Evolutionary conservation across 1,140 invertebrate species (phyloP).

Genomic region (Nebria ingens): DNA sequence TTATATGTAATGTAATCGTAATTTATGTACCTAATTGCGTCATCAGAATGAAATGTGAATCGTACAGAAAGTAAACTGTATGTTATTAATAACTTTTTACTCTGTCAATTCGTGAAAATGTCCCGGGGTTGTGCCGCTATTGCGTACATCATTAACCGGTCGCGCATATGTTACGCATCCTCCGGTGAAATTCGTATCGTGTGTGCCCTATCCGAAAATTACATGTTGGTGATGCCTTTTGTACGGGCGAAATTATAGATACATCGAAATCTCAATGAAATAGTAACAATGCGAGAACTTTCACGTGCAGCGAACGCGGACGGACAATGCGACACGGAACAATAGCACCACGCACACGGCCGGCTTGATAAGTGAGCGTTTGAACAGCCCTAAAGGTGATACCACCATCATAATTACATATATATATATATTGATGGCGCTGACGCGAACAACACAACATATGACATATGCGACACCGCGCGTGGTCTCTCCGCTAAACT

Average conservation of each 20-base stretch:
- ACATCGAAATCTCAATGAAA: not conserved
- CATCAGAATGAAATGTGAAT: not conserved
- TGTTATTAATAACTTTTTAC: not conserved
- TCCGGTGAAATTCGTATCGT: not conserved
- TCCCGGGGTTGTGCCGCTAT: too few relatives aligned
- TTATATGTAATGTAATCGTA: too few relatives aligned
- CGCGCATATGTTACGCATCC: not conserved
- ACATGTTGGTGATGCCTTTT: not conserved
- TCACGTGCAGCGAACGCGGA: not conserved
- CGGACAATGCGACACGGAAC: not conserved
- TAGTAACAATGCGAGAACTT: slow-evolving; percentile 12
- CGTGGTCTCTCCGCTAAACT: not conserved
- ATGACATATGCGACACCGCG: too few relatives aligned
- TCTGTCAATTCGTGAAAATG: too few relatives aligned
- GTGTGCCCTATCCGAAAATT: not conserved
- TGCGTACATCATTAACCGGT: too few relatives aligned
- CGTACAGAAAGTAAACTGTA: too few relatives aligned
- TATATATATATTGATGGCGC: not conserved
- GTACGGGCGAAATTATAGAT: slow-evolving; percentile 6
- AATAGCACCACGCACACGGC: not conserved
- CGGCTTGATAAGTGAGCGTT: not conserved
- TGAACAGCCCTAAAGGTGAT: not conserved
- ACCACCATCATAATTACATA: not conserved
- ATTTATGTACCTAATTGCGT: not conserved
- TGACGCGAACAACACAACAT: not conserved